Base-by-base conservation (phyloP, 2,797 vertebrate species). In the Phalloptychus januarius region DNA sequence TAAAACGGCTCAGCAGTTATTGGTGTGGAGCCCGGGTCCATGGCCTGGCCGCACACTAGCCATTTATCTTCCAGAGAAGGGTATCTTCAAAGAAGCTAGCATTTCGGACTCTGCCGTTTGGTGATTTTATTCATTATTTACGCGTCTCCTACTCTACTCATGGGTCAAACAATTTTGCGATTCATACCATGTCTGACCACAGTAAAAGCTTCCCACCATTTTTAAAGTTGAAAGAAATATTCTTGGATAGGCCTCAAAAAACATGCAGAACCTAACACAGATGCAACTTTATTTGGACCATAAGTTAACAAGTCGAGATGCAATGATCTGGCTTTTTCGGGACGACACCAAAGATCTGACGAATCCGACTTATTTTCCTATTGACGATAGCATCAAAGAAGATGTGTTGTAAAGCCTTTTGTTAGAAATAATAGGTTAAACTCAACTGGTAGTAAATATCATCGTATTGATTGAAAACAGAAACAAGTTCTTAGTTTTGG, bases 1-100 rank as follows among this genome's bases (percentile, higher is more conserved):
- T 86, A 82, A 91, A 87, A 77, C 5, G 48, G 86, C 81, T 80
- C 46, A 78, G 83, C 78, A 86, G 74, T 83, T 83, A 50, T 45
- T n/a, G 45, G 33, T 83, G 69, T 83, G 79, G 87, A 85, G 72
- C 82, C 81, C 79, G 76, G 58, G 71, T 80, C 69, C 23, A 76
- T 72, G 71, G 79, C 74, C 75, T 76, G 78, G 74, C 79, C 79
- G 80, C 78, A 76, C 78, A 82, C 52, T 74, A 77, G 48, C 73
- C 44, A 69, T 79, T 69, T 78, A 38, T 18, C 61, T 54, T 63
- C 75, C 58, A 75, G 46, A 33, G 71, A 84, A 82, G 0, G 23
- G 42, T 86, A 72, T 58, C 85, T 85, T 81, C 40, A 72, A 72
- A 76, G 25, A 40, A 83, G 74, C 54, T 80, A 72, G 44, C 79